Evolutionary conservation across 2,113 vertebrate genomes (phyloP).

Genomic region (Dissostichus mawsoni): DNA sequence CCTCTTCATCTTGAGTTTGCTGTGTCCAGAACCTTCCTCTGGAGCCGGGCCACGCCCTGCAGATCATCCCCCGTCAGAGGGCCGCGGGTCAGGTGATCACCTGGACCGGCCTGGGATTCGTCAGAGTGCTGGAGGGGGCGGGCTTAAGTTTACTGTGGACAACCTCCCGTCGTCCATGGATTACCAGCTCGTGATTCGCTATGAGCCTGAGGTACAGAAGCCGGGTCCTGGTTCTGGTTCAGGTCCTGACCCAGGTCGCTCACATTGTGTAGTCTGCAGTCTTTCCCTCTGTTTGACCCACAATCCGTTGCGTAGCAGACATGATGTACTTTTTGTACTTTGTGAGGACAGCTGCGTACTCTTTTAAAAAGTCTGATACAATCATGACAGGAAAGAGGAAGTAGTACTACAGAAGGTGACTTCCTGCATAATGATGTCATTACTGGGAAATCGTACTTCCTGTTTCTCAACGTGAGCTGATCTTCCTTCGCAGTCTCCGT

Average conservation of each 20-base stretch:
- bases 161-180: slow-evolving; percentile 86
- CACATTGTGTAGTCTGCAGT: no score
- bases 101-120: slow-evolving; percentile 89
- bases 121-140: slow-evolving; percentile 78
- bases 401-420: background rate
- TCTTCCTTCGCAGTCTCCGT: slow-evolving; percentile 76
- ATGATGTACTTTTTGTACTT: no score
- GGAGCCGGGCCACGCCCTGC: slow-evolving; percentile 56
- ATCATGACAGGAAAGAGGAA: background rate
- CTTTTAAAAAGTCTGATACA: background rate
- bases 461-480: background rate
- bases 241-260: background rate
- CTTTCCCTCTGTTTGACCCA: no score
- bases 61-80: slow-evolving; percentile 80
- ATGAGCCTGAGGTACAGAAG: slow-evolving; percentile 85
- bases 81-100: slow-evolving; percentile 67
- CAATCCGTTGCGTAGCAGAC: no score
- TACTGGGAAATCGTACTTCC: background rate
- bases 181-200: slow-evolving; percentile 86
- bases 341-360: background rate
- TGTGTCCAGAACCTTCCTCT: slow-evolving; percentile 45
- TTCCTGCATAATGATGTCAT: background rate
- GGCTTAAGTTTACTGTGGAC: slow-evolving; percentile 86
- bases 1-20: background rate
- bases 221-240: background rate